Evolutionary conservation across 2,113 vertebrate species (phyloP).

Genomic region (Nymphicus hollandicus): DNA sequence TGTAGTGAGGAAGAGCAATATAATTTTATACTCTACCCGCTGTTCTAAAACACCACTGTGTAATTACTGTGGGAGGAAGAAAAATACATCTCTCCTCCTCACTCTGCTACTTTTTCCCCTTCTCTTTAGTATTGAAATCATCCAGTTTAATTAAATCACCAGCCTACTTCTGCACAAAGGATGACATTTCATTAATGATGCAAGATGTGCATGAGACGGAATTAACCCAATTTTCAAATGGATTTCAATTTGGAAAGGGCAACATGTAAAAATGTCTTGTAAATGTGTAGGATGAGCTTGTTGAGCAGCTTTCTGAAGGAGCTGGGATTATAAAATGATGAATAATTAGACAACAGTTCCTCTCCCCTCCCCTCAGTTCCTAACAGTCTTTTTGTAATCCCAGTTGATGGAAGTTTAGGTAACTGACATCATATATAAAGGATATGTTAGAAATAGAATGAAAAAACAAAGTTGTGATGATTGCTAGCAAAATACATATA

Average conservation of each 20-base stretch:
- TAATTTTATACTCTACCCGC: slow-evolving; percentile 27
- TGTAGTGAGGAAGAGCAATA: slow-evolving; percentile 50
- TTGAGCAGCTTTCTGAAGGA: background rate
- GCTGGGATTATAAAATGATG: background rate
- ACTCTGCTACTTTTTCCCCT: background rate
- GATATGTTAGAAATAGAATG: background rate
- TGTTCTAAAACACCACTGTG: background rate
- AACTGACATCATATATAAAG: background rate
- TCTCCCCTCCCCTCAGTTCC: background rate
- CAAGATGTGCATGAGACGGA: slow-evolving; percentile 46
- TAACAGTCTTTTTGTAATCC: background rate
- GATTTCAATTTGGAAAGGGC: slow-evolving; percentile 52
- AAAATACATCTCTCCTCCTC: slow-evolving; percentile 50
- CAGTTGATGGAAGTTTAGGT: background rate
- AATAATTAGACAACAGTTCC: background rate
- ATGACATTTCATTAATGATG: slow-evolving; percentile 58
- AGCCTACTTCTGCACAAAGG: slow-evolving; percentile 37
- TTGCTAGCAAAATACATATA: background rate
- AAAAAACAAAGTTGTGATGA: background rate
- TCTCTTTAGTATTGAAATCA: slow-evolving; percentile 25
- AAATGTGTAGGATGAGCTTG: slow-evolving; percentile 9
- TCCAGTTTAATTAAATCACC: slow-evolving; percentile 46
- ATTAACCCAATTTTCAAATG: slow-evolving; percentile 49
- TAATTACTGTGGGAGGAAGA: slow-evolving; percentile 31
- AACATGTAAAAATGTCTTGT: slow-evolving; percentile 18